A percentile compares a stretch with the other conserved stretches of the same genome.
Conservation (phyloP, 2,888 invertebrate species). For the Heliconius erato region DNA sequence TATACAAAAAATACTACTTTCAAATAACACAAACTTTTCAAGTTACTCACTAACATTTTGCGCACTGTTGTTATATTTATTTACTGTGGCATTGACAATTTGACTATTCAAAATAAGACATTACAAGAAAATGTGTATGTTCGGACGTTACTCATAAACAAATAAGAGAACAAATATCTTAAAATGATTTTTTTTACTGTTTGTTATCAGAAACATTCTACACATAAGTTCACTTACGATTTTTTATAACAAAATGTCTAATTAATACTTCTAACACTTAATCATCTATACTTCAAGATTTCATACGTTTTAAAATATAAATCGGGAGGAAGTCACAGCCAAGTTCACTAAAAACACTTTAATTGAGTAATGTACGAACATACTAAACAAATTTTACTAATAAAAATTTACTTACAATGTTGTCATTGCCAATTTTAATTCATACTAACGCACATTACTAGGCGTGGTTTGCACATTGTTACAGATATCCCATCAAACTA, state of each 20-base stretch:
- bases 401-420: background rate
- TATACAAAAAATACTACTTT: background rate
- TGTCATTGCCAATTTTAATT: constrained; percentile 31
- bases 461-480: constrained; percentile 69
- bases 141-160: background rate
- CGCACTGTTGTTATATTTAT: constrained; percentile 17
- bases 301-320: background rate
- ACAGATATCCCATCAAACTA: constrained; percentile 73
- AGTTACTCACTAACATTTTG: constrained; percentile 10
- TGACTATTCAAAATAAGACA: background rate
- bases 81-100: constrained; percentile 21
- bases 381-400: background rate
- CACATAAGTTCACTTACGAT: no score
- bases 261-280: no score
- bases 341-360: background rate
- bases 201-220: no score
- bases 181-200: no score
- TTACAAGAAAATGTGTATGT: background rate
- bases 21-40: constrained; percentile 6
- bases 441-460: constrained; percentile 49
- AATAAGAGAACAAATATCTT: no score
- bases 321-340: background rate
- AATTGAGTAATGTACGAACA: constrained; percentile 5
- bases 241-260: no score
- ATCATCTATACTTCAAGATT: no score